Base-by-base conservation (phyloP, 2,797 vertebrate species). In the Gymnodraco acuticeps region DNA sequence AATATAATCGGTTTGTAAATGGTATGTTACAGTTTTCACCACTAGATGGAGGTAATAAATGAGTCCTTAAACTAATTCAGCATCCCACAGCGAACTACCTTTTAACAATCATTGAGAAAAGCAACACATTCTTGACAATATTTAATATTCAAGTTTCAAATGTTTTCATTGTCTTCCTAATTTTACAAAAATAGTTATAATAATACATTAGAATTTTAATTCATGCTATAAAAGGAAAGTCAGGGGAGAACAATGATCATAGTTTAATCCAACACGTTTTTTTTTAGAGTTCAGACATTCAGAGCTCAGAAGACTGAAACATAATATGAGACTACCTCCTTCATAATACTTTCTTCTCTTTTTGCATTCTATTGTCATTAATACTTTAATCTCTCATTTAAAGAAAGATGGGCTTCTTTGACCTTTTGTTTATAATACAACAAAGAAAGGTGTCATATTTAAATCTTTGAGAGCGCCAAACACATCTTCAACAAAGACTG, bases 21-120 rank as follows among this genome's bases (percentile, higher is more conserved):
- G 12, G 46, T 46, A 4, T 52, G 50, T 53, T 14, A 68, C 38
- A 45, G 10, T 60, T 59, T 5, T 9, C 58, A 75, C 91, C 91
- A 90, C 82, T 80, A 92, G 91, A 78, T 87, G 89, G 89, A 45
- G 83, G 12, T 73, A 84, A 72, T 71, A 67, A 68, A 43, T 77
- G 62, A 77, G 16, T 67, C 45, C 8, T 65, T 27, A 27, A 27
- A 7, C 2, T 2, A 51, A 5, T 13, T 43, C 4, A 41, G 33
- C 2, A 10, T 55, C 20, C 14, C 9, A 33, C 0, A 42, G 10
- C 16, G 16, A 5, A 46, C 17, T 46, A 10, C 8, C 13, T 15
- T 68, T 13, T 1, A 27, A 56, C 14, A 55, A 42, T 50, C 1
- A 16, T 38, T 6, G 48, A 55, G 10, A 48, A 62, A 62, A 31